Percentiles rank a stretch among this genome's conserved stretches.
Conservation (phyloP, 2,797 vertebrate species). For the Chelonia mydas region DNA sequence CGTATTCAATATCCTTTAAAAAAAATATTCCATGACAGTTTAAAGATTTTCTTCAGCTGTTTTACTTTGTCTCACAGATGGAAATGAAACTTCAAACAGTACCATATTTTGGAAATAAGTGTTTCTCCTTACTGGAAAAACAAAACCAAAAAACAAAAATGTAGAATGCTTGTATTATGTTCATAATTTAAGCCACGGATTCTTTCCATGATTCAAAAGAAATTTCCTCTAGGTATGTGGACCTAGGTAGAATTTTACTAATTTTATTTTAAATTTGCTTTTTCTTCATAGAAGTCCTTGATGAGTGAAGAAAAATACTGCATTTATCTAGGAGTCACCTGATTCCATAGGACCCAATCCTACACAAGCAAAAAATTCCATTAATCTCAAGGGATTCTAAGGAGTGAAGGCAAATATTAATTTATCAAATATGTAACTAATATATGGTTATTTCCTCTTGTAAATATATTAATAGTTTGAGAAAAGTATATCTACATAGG, state of each 20-base stretch:
- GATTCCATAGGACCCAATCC: neutral
- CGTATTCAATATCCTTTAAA: neutral
- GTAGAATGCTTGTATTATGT: neutral
- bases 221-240: neutral
- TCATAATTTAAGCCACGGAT: neutral
- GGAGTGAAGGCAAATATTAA: neutral
- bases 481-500: neutral
- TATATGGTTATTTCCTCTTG: neutral
- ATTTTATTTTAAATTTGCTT: neutral
- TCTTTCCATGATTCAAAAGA: neutral
- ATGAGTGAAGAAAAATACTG: neutral
- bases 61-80: neutral
- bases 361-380: neutral
- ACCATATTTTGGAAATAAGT: neutral
- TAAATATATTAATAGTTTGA: neutral
- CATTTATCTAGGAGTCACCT: neutral
- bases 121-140: neutral
- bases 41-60: neutral
- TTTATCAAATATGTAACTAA: neutral
- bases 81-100: neutral
- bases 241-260: neutral
- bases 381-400: neutral
- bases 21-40: neutral
- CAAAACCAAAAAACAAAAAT: neutral
- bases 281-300: neutral